Evolutionary conservation across 2,113 vertebrate species (phyloP).

Genomic region (Myrmecobius fasciatus): DNA sequence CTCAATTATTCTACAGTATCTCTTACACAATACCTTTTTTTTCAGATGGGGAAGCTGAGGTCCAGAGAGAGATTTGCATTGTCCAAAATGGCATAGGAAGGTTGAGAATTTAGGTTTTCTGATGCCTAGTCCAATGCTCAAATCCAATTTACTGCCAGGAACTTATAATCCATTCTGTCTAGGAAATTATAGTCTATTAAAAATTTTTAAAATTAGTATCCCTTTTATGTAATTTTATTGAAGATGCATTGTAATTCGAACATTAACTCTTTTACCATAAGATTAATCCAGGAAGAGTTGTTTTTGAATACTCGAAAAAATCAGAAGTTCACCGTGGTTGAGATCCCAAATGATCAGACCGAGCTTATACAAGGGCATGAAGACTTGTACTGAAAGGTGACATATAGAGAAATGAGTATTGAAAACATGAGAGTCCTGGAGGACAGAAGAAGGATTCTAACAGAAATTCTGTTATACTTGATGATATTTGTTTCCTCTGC

Average conservation of each 20-base stretch:
- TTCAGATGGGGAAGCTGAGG: neutral
- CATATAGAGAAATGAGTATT: slow-evolving; percentile 78
- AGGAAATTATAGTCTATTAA: slow-evolving; percentile 42
- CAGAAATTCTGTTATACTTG: slow-evolving; percentile 69
- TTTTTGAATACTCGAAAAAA: slow-evolving; percentile 52
- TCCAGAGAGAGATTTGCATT: neutral
- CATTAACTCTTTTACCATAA: slow-evolving; percentile 39
- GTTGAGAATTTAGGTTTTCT: neutral
- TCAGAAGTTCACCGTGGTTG: slow-evolving; percentile 36
- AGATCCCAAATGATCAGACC: slow-evolving; percentile 61
- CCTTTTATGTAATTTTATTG: neutral
- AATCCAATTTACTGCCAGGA: neutral
- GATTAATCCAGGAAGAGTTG: slow-evolving; percentile 56
- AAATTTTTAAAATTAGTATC: slow-evolving; percentile 6
- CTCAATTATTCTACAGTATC: neutral
- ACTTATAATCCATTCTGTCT: neutral
- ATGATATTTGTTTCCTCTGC: slow-evolving; percentile 80
- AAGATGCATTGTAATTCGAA: slow-evolving; percentile 3
- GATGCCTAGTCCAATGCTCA: neutral
- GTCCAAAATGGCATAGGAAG: neutral
- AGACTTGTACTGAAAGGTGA: slow-evolving; percentile 64
- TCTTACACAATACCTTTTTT: neutral
- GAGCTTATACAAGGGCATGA: slow-evolving; percentile 66
- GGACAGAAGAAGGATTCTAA: slow-evolving; percentile 69
- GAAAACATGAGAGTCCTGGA: slow-evolving; percentile 81